Conservation (phyloP, 1,140 invertebrate genomes). For the Tetragonula clypearis region DNA sequence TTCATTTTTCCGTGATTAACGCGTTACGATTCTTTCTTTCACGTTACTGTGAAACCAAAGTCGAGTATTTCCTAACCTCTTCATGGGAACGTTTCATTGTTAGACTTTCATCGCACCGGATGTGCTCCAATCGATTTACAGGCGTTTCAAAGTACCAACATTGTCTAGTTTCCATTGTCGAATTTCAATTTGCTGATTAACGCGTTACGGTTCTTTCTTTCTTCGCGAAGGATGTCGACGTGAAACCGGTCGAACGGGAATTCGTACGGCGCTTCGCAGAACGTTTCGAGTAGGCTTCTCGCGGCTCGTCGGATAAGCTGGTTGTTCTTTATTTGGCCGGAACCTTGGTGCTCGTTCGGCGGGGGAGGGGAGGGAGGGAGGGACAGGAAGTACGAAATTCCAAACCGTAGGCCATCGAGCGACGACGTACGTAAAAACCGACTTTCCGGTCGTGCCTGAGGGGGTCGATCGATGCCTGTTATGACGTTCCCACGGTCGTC, state of each 20-base stretch:
- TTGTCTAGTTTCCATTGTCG: background rate
- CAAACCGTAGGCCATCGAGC: constrained; percentile 64
- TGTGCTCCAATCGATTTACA: background rate
- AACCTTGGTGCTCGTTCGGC: constrained; percentile 43
- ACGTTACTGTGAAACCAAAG: background rate
- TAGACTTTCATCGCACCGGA: background rate
- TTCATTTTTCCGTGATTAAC: too few relatives aligned
- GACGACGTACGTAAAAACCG: constrained; percentile 56
- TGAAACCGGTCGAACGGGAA: background rate
- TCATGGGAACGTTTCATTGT: too few relatives aligned
- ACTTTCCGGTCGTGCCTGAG: constrained; percentile 63
- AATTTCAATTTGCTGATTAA: background rate
- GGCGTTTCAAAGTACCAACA: background rate
- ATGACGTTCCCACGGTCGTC: constrained; percentile 68
- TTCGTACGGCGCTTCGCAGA: background rate
- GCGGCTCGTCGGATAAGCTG: background rate
- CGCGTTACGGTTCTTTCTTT: too few relatives aligned
- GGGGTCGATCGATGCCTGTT: constrained; percentile 55
- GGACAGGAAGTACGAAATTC: constrained; percentile 74
- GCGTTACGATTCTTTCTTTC: too few relatives aligned
- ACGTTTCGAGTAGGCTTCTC: constrained; percentile 9
- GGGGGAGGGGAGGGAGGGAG: background rate
- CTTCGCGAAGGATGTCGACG: background rate
- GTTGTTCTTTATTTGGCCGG: constrained; percentile 36
- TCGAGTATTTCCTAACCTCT: background rate